Evolutionary conservation across 2,113 vertebrate species (phyloP).

Genomic region (Pollachius pollachius): DNA sequence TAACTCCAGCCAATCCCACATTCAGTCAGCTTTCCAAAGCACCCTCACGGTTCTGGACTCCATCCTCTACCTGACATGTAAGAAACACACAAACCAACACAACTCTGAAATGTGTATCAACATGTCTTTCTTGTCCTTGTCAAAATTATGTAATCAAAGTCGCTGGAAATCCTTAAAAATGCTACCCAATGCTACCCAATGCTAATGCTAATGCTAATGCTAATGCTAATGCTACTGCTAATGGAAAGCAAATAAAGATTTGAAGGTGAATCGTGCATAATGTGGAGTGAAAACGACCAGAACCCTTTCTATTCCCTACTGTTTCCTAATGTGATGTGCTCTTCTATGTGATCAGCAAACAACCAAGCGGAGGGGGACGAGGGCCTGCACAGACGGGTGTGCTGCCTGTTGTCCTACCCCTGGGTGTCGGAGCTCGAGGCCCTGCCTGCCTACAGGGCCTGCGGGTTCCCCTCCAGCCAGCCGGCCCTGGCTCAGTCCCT

Average conservation of each 20-base stretch:
- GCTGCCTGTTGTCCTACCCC: constrained; percentile 85
- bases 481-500: constrained; percentile 76
- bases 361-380: constrained; percentile 61
- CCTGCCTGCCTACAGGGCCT: constrained; percentile 65
- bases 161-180: too few relatives aligned
- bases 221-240: too few relatives aligned
- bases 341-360: constrained; percentile 62
- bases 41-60: constrained; percentile 83
- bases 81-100: constrained; percentile 4
- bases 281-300: too few relatives aligned
- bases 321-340: too few relatives aligned
- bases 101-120: neutral
- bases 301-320: too few relatives aligned
- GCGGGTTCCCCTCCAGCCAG: constrained; percentile 72
- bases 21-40: constrained; percentile 37
- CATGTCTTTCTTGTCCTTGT: neutral
- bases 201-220: too few relatives aligned
- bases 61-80: constrained; percentile 85
- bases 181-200: too few relatives aligned
- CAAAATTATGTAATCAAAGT: too few relatives aligned
- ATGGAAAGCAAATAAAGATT: too few relatives aligned
- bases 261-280: too few relatives aligned
- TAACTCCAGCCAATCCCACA: constrained; percentile 30
- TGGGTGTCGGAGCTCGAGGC: constrained; percentile 83
- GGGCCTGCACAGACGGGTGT: constrained; percentile 74